A percentile compares a stretch with the other conserved stretches of the same genome.
Evolutionary conservation across 2,797 vertebrate genomes (phyloP).

Genomic region (Sebastes goodei): DNA sequence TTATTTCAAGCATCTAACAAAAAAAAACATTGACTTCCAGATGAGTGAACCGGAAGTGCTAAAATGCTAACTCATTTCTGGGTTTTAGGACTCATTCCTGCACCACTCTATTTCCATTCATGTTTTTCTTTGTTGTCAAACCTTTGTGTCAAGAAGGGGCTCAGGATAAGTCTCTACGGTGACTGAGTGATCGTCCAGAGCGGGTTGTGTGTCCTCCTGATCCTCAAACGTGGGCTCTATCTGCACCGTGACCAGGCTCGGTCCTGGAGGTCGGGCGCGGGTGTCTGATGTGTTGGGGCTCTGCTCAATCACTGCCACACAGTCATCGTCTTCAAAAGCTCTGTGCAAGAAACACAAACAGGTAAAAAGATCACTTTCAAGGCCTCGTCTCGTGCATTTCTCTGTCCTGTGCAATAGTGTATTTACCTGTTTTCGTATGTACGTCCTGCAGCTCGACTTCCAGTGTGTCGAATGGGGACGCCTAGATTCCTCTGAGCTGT

Average conservation of each 20-base stretch:
- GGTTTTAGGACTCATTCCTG: too few relatives aligned
- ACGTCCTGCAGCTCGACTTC: constrained; percentile 66
- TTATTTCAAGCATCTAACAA: too few relatives aligned
- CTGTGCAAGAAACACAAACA: constrained; percentile 48
- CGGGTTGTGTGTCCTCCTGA: constrained; percentile 35
- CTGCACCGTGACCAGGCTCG: constrained; percentile 73
- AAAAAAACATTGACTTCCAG: too few relatives aligned
- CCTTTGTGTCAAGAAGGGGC: constrained; percentile 75
- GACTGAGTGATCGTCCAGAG: constrained; percentile 65
- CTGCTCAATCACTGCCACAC: constrained; percentile 80
- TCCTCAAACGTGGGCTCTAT: constrained; percentile 74
- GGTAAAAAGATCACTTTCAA: neutral
- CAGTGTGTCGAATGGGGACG: constrained; percentile 68
- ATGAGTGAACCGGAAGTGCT: too few relatives aligned
- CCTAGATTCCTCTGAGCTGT: constrained; percentile 81
- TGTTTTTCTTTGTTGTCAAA: constrained; percentile 37
- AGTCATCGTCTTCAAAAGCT: constrained; percentile 85
- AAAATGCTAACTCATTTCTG: too few relatives aligned
- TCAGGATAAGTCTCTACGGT: constrained; percentile 79
- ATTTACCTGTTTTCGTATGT: constrained; percentile 85
- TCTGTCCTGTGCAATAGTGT: neutral
- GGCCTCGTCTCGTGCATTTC: neutral
- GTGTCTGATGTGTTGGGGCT: constrained; percentile 77
- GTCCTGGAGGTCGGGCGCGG: constrained; percentile 64
- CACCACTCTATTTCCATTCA: neutral